A percentile compares a stretch with the other conserved stretches of the same genome.
phyloP scores from a whole-genome alignment of 2,888 invertebrate species.

The Frankliniella intonsa region DNA sequence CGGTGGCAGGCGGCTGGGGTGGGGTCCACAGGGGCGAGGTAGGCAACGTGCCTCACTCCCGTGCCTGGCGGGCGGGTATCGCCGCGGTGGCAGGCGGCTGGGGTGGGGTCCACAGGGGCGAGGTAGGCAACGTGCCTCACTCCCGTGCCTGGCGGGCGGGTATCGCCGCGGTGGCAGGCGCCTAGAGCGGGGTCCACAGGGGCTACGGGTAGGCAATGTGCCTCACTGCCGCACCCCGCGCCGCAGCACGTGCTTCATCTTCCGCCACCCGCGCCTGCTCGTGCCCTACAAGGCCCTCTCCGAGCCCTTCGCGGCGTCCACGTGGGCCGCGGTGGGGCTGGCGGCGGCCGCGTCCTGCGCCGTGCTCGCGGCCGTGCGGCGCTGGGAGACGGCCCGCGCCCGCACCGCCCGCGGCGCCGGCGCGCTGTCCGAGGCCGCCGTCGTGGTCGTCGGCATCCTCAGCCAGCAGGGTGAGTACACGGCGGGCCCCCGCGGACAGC shows the following conservation, averaged over 20 bases:
- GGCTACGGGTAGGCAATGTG: too few relatives aligned
- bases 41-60: neutral
- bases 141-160: neutral
- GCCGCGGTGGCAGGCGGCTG: neutral
- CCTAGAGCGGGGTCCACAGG: too few relatives aligned
- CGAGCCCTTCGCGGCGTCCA: conserved; percentile 34
- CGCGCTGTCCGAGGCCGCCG: conserved; percentile 29
- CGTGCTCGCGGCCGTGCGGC: neutral
- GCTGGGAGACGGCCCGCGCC: neutral
- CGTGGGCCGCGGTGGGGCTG: neutral
- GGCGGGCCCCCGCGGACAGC: neutral
- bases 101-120: neutral
- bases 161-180: neutral
- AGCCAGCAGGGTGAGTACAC: conserved; percentile 36
- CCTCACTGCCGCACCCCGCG: neutral
- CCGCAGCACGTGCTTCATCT: conserved; percentile 36
- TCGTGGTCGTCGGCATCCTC: conserved; percentile 35
- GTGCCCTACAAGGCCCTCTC: conserved; percentile 36
- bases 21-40: neutral
- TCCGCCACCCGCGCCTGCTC: conserved; percentile 37
- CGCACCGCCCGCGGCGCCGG: neutral
- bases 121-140: neutral
- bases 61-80: neutral
- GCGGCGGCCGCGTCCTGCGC: neutral
- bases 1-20: neutral